phyloP scores from a whole-genome alignment of 2,797 vertebrate species.

The Hippopotamyrus pictus region DNA sequence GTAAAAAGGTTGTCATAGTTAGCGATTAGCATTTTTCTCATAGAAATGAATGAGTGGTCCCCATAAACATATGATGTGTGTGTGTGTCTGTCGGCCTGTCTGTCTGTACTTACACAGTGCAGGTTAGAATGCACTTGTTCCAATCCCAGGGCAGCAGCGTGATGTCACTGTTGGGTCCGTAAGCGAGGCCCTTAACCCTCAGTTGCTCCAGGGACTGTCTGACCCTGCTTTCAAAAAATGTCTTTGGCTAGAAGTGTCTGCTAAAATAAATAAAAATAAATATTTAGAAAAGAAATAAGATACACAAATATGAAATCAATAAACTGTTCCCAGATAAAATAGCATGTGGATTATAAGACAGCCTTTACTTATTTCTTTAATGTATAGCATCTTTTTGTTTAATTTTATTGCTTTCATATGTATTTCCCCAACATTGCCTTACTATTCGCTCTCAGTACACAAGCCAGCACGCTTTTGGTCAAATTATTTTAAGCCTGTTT shows the following conservation, averaged over 20 bases:
- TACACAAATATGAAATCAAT: conserved; percentile 11
- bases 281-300: neutral
- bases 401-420: neutral
- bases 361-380: neutral
- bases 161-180: neutral
- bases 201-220: neutral
- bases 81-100: neutral
- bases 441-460: neutral
- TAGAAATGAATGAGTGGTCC: no score
- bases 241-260: neutral
- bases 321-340: neutral
- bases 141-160: neutral
- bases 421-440: neutral
- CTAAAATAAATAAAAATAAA: neutral
- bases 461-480: neutral
- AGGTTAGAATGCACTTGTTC: neutral
- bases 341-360: neutral
- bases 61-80: no score
- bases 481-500: neutral
- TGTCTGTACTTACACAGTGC: no score
- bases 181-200: neutral
- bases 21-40: no score
- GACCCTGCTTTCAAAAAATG: neutral
- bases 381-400: neutral
- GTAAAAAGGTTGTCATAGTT: no score